Base-by-base conservation (phyloP, 2,888 invertebrate species). In the Cheilosia pagana region DNA sequence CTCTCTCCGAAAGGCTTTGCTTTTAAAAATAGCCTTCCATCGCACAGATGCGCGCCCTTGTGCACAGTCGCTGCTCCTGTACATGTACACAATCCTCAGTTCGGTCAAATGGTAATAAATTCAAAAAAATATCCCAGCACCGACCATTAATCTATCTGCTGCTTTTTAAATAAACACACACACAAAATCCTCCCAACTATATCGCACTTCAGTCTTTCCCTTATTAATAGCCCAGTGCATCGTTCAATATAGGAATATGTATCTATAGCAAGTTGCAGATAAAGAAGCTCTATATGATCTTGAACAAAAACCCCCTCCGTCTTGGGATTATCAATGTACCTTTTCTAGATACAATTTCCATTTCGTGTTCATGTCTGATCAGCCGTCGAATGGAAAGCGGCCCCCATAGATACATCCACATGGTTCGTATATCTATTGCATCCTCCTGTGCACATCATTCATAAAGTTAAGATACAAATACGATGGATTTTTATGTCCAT, bases 381-480 rank as follows among this genome's bases (percentile, higher is more conserved):
- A 57, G 16, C 59, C 81, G 60, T 75, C 74, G 81, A 65, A 75
- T 74, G 59, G 59, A 60, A 31, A 65, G 85, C 59, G 59, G 57
- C 50, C 50, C 45, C 53, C 55, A 31, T 60, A 35, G 67, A 57
- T 65, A 55, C 48, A 28, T 45, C 7, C 35, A 39, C 21, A n/a
- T 25, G 4, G 43, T 35, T 19, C 5, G 35, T 35, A 25, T 23
- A 52, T 52, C 62, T 70, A 65, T 23, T 78, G 78, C 67, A 74
- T 85, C 81, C 81, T 85, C 85, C 75, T 81, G 85, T 81, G 75
- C 71, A 75, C 85, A 85, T 85, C 81, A 85, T 81, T 83, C 85
- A 85, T 85, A 81, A 85, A 75, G 31, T 75, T 55, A 59, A 67
- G 67, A 65, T 62, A 55, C 74, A 52, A 25, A 43, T 77, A 65